Evolutionary conservation across 2,113 vertebrate genomes (phyloP), one percentile per base, ranked within the genome.

Genomic region (Pimephales promelas): DNA sequence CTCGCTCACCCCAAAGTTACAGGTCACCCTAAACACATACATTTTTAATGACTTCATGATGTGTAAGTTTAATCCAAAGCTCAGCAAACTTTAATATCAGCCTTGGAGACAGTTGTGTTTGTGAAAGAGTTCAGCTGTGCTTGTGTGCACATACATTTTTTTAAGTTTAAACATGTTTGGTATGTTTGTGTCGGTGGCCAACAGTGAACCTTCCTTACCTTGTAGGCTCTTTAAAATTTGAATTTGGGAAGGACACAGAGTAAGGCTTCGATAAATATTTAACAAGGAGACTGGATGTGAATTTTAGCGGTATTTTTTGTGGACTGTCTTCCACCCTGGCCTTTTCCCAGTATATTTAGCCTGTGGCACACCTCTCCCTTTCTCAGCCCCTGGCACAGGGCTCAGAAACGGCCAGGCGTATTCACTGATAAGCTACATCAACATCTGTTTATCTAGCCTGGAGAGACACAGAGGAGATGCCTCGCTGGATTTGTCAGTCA

Each of bases 371-470:
- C 73, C 54, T 74, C 54, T 57, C 24, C 74, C 34, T 82, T 14
- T 36, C 31, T 57, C 31, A 20, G 78, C 61, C 61, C 10, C 10
- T 70, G 62, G 45, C 43, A 77, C 61, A 56, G 10, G 59, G 10
- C 10, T 34, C 24, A 49, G 61, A 43, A 68, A 68, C 20, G 78
- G 61, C 43, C 26, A 14, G n/a, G 43, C 77, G 10, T 81, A 18
- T 81, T 70, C 47, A 70, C 64, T 36, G 79, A 81, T 81, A 81
- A 81, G 47, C 79, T 70, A 70, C 43, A 80, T 80, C 78, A 80
- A 68, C 78, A 81, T 70, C 62, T 81, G 79, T 81, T 81, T 81
- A 81, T 81, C 79, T 70, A 70, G 28, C 28, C 47, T 70, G 47
- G 64, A 81, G 79, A 70, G 62, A 54, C 62, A 80, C 78, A 70